Percentiles rank a stretch among this genome's conserved stretches.
These are phyloP conservation scores for Artibeus lituratus DNA, from an alignment of 2,797 vertebrate species.

Conservation along the genomic window DNA sequence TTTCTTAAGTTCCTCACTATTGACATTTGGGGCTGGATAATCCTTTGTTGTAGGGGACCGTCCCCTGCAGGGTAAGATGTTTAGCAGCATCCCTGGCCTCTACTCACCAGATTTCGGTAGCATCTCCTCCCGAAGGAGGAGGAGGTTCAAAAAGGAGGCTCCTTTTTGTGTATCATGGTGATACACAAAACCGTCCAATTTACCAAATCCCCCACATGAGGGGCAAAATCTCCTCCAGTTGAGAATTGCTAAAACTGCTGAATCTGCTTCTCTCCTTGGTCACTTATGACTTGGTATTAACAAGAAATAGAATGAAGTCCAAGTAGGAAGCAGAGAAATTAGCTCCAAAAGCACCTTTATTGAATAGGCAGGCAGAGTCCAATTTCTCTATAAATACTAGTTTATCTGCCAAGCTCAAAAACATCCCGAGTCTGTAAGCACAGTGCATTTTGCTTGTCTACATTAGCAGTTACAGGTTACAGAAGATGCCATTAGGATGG, in stretches of 20 bases:
- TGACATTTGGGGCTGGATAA: neutral
- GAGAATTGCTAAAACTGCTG: neutral
- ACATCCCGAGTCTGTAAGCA: neutral
- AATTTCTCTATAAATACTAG: neutral
- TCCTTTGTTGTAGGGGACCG: neutral
- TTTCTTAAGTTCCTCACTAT: neutral
- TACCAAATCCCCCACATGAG: neutral
- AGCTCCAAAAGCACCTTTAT: neutral
- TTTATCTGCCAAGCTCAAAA: neutral
- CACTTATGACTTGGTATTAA: neutral
- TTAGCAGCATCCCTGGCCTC: neutral
- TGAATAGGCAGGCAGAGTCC: neutral
- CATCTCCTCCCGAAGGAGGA: neutral
- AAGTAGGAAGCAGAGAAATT: neutral
- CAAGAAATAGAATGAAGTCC: neutral
- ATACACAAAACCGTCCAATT: neutral
- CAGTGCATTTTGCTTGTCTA: neutral
- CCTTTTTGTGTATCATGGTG: no score
- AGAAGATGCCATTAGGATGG: constrained; percentile 38
- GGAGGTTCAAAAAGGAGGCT: no score
- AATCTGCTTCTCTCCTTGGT: neutral
- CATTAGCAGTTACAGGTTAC: constrained; percentile 7
- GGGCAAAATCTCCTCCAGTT: neutral
- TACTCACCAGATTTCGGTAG: neutral
- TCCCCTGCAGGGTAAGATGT: neutral